Evolutionary conservation across 2,888 invertebrate genomes (phyloP), one percentile per base, ranked within the genome.

Genomic region (Argyresthia albistria): DNA sequence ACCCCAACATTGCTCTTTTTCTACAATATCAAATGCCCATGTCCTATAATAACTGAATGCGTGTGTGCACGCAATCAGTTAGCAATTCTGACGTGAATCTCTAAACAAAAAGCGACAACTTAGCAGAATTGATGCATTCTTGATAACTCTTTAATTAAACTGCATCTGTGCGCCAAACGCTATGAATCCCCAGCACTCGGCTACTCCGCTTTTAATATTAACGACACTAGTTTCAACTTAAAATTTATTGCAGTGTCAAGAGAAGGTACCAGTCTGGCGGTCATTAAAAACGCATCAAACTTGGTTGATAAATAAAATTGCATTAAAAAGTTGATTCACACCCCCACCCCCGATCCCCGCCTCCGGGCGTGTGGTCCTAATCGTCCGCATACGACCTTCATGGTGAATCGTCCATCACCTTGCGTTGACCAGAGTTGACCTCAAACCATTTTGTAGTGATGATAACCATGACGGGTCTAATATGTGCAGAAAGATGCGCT

Each of bases 261-360:
- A 25, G 6, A 25, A 25, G 25, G 25, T 25, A 25, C 25, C 39
- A 39, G 10, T 39, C 15, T 43, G n/a, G 12, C 36, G 51, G 68
- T 70, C 81, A 86, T 86, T 83, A 86, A 83, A 86, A 82, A 76
- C 71, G 59, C 84, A 84, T 84, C 76, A 84, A 72, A 36, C 60
- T 59, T 66, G 61, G 59, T 66, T 66, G 68, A 77, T 78, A 76
- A 77, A 81, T 78, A 78, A 25, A 25, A 78, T 80, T 83, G 76
- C 77, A 81, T 80, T 81, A 80, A 25, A 81, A 84, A 79, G 80
- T 76, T 77, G 73, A 81, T 82, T 81, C 79, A 78, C 82, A 84
- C 81, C 80, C 82, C 72, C 25, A 25, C 25, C 25, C 25, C 25
- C 25, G 25, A 25, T 25, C 25, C 25, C 25, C 25, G 25, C 25